Evolutionary conservation across 2,888 invertebrate genomes (phyloP), one percentile per base, ranked within the genome.

Genomic region (Apamea crenata): DNA sequence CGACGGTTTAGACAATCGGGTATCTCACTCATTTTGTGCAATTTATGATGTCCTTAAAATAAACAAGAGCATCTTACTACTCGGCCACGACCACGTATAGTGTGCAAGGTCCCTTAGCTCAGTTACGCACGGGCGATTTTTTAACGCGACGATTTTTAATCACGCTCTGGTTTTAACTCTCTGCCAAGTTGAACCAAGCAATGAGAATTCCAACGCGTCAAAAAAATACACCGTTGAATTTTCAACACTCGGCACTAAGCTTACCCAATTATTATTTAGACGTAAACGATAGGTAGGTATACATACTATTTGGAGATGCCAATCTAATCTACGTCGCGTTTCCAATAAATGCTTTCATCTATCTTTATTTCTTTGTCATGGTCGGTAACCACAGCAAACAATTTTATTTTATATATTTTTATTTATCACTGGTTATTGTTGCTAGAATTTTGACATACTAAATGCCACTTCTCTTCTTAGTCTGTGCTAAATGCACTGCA

Each of bases 1-100:
- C 96, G 94, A 12, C 93, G 93, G 61, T 88, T 93, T 47, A 95
- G 83, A 84, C 96, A 96, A 65, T 94, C 93, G 50, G 96, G 95
- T 78, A 94, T 74, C 21, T 93, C 92, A 59, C 82, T 92, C 96
- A 96, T 96, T 80, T 82, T 68, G 40, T 18, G 21, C 6, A 32
- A 68, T 66, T 14, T 40, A 7, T 12, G n/a, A 44, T n/a, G 59
- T 65, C 63, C 77, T 81, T 36, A 56, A 83, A 77, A 50, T 32
- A 78, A 71, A 71, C 1, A 71, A 36, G 1, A 56, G 18, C 71
- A 56, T 36, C 12, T 36, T 71, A 71, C 36, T 56, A n/a, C 36
- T 71, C n/a, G 16, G 6, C 16, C 2, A 32, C 14, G 25, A n/a
- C 10, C 36, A 36, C 10, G 18, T 18, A 4, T n/a, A 36, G 32